A percentile compares a stretch with the other conserved stretches of the same genome.
phyloP scores from a whole-genome alignment of 1,140 invertebrate species.

The Tribolium castaneum region DNA sequence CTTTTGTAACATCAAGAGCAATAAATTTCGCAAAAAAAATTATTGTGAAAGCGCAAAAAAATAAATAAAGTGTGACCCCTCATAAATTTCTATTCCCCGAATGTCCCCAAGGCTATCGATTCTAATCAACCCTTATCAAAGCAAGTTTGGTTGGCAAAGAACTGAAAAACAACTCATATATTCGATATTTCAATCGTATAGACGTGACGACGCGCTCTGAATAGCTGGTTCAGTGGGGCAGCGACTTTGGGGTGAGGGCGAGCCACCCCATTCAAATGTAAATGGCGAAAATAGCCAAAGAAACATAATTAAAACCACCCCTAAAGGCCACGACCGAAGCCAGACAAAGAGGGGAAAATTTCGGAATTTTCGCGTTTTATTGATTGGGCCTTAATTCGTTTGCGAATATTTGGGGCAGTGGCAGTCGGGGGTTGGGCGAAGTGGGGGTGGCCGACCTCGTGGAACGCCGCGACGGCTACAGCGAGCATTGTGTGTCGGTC shows the following conservation, averaged over 20 bases:
- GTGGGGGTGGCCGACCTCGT: slow-evolving; percentile 34
- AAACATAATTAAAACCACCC: background rate
- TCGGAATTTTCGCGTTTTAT: background rate
- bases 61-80: background rate
- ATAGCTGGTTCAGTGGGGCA: slow-evolving; percentile 25
- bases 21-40: too few relatives aligned
- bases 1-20: background rate
- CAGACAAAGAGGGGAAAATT: background rate
- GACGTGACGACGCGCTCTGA: background rate
- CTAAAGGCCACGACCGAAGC: background rate
- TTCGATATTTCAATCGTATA: slow-evolving; percentile 20
- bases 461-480: slow-evolving; percentile 35
- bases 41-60: background rate
- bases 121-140: background rate
- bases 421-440: background rate
- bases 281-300: slow-evolving; percentile 9
- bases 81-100: background rate
- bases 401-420: slow-evolving; percentile 11
- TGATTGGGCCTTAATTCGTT: background rate
- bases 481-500: slow-evolving; percentile 20
- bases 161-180: slow-evolving; percentile 1
- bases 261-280: slow-evolving; percentile 6
- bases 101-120: background rate
- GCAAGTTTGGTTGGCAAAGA: background rate
- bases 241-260: slow-evolving; percentile 9